A percentile compares a stretch with the other conserved stretches of the same genome.
phyloP scores from a whole-genome alignment of 2,797 vertebrate species.

The Dryobates pubescens region DNA sequence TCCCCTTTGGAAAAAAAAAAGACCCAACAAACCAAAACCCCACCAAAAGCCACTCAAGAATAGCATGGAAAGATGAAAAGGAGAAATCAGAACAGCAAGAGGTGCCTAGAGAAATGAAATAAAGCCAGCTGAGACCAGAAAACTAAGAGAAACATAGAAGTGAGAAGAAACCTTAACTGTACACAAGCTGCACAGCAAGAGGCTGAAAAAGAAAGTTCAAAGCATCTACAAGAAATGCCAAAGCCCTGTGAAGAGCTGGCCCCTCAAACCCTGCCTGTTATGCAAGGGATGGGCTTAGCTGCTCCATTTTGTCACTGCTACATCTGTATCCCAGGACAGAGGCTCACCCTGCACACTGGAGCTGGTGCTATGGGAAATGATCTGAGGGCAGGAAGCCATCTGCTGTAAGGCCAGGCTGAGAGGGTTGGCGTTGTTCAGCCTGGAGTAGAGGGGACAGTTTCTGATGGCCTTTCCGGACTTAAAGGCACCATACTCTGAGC shows the following conservation, averaged over 20 bases:
- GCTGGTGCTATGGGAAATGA: too few species aligned
- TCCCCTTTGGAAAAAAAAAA: neutral
- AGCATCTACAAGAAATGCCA: neutral
- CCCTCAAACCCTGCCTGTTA: accelerated
- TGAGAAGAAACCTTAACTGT: neutral
- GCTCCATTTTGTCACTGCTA: neutral
- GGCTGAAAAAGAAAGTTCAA: neutral
- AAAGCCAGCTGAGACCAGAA: neutral
- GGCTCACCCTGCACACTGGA: accelerated
- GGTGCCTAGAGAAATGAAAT: neutral
- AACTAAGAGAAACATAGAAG: neutral
- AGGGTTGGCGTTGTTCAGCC: neutral
- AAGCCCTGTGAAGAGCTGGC: neutral
- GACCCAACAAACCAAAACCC: too few species aligned
- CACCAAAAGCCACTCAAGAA: neutral
- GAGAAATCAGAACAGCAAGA: neutral
- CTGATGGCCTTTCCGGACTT: too few species aligned
- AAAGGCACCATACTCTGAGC: neutral
- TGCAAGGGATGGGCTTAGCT: neutral
- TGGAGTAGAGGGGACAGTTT: neutral
- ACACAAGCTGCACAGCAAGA: neutral
- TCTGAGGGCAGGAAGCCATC: neutral
- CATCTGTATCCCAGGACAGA: neutral
- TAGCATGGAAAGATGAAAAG: neutral
- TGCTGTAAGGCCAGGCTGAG: neutral